phyloP scores from a whole-genome alignment of 2,113 vertebrate species.

The Neogale vison region DNA sequence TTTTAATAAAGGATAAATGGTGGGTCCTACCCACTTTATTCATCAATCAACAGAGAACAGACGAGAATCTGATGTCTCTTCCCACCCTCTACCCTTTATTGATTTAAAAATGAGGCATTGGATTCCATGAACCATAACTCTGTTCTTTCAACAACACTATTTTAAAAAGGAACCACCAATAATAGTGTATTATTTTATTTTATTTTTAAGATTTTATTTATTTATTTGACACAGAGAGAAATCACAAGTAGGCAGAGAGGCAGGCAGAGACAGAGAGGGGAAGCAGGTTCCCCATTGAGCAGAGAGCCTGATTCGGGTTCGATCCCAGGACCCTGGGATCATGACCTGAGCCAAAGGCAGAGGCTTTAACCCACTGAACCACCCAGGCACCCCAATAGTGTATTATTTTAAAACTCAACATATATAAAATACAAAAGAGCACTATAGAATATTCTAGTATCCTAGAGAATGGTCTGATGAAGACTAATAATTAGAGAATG shows the following conservation, averaged over 20 bases:
- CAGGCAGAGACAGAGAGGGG: too few species aligned
- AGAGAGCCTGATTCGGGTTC: too few species aligned
- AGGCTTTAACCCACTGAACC: too few species aligned
- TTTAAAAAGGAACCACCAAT: neutral
- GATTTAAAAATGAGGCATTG: slow-evolving; percentile 18
- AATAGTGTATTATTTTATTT: neutral
- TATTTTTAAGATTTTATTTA: neutral
- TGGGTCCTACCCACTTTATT: neutral
- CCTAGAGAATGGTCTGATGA: neutral
- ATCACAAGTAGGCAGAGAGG: too few species aligned
- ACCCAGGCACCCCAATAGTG: neutral
- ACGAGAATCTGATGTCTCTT: neutral
- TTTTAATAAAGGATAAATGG: neutral
- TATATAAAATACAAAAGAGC: neutral
- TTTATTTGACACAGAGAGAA: too few species aligned
- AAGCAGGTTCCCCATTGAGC: too few species aligned
- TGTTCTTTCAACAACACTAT: neutral
- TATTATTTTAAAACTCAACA: slow-evolving; percentile 1
- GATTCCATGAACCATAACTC: neutral
- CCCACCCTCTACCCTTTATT: neutral
- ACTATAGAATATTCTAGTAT: neutral
- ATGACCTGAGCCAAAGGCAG: too few species aligned
- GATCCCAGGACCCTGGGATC: too few species aligned
- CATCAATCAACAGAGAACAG: neutral
- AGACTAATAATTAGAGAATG: neutral